Conservation (phyloP, 1,140 invertebrate genomes). For the Drosophila rhopaloa region DNA sequence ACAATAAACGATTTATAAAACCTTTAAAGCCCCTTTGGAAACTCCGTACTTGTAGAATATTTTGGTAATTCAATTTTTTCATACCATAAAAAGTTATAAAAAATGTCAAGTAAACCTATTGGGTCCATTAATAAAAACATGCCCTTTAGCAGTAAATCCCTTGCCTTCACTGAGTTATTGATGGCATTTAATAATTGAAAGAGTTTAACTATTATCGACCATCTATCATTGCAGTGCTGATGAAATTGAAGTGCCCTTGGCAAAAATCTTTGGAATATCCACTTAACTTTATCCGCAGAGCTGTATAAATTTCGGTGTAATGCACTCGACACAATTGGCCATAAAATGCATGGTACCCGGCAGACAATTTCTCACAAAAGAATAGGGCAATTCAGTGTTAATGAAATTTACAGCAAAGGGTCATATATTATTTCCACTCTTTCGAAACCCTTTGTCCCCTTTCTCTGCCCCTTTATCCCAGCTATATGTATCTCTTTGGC, state of each 20-base stretch:
- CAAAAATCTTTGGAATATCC: constrained; percentile 23
- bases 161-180: background rate
- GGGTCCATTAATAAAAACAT: background rate
- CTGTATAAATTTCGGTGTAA: constrained; percentile 53
- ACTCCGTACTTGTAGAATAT: too few relatives aligned
- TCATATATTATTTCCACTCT: constrained; percentile 47
- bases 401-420: constrained; percentile 54
- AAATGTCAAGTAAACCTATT: background rate
- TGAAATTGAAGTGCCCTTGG: constrained; percentile 26
- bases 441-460: constrained; percentile 3
- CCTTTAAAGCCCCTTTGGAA: too few relatives aligned
- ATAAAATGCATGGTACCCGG: constrained; percentile 33
- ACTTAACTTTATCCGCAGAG: constrained; percentile 29
- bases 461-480: too few relatives aligned
- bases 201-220: constrained; percentile 12
- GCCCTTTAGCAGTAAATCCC: background rate
- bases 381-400: constrained; percentile 52
- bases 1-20: too few relatives aligned
- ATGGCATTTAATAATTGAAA: constrained; percentile 8
- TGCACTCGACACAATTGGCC: constrained; percentile 59
- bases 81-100: too few relatives aligned
- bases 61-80: too few relatives aligned
- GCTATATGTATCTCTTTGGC: constrained; percentile 24
- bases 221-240: constrained; percentile 26
- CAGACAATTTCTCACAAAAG: constrained; percentile 48